Conservation (phyloP, 2,888 invertebrate genomes). For the Drosophila recens region DNA sequence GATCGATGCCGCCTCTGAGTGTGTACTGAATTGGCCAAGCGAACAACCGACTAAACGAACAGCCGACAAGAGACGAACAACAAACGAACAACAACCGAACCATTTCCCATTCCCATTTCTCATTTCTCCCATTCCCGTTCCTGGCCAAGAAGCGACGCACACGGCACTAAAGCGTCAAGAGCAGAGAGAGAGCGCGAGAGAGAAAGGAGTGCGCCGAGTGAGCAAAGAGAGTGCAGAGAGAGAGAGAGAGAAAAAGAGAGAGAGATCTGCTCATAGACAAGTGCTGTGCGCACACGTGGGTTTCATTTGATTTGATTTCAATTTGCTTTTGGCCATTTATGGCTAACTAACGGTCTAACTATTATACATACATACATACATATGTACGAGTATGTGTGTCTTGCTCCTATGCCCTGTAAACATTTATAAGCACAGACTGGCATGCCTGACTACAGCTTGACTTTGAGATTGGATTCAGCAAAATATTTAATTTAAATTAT, state of each 20-base stretch:
- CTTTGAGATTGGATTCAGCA: not conserved
- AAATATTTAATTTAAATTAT: too few species aligned
- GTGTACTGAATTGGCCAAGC: conserved; percentile 78
- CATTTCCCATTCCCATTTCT: conserved; percentile 3
- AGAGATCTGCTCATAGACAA: conserved; percentile 35
- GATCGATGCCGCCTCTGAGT: conserved; percentile 84
- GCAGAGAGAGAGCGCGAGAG: conserved; percentile 1
- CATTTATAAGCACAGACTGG: not conserved
- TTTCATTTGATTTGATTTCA: not conserved
- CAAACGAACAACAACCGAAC: conserved; percentile 1
- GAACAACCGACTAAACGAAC: conserved; percentile 23
- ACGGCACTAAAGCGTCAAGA: conserved; percentile 39
- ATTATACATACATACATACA: not conserved
- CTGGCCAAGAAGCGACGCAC: conserved; percentile 42
- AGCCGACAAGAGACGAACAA: conserved; percentile 7
- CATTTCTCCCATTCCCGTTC: conserved; percentile 37
- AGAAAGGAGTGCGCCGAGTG: not conserved
- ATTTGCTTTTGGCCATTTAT: conserved; percentile 4
- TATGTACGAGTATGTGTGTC: not conserved
- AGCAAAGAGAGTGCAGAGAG: conserved; percentile 1
- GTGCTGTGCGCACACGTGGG: conserved; percentile 53
- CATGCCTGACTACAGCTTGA: not conserved
- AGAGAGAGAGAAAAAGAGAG: conserved; percentile 2
- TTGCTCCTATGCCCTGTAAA: conserved; percentile 4
- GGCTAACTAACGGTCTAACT: not conserved